A percentile compares a stretch with the other conserved stretches of the same genome.
These are phyloP conservation scores for Glandiceps talaboti DNA, from an alignment of 53 echinoderm and acorn worm genomes.

Conservation along the genomic window DNA sequence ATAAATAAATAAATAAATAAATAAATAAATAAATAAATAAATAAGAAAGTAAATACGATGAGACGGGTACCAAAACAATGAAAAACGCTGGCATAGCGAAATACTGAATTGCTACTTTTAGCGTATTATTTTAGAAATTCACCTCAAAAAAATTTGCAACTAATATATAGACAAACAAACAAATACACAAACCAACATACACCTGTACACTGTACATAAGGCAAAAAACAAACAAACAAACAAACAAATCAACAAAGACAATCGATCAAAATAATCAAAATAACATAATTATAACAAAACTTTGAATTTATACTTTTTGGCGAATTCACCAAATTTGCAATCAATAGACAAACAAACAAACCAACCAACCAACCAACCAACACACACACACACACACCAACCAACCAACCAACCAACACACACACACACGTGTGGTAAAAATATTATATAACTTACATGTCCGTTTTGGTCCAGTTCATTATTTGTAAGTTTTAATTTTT, in stretches of 20 bases:
- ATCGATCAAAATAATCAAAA: too few species aligned
- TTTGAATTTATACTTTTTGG: too few species aligned
- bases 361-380: not conserved
- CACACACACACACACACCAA: not conserved
- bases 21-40: too few species aligned
- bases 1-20: too few species aligned
- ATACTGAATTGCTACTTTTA: too few species aligned
- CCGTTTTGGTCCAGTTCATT: constrained; percentile 86
- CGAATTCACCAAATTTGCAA: too few species aligned
- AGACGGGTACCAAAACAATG: too few species aligned
- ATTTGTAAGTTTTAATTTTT: constrained; percentile 94
- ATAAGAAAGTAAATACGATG: too few species aligned
- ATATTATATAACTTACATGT: constrained; percentile 77
- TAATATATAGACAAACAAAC: not conserved
- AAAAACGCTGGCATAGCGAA: too few species aligned
- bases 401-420: not conserved
- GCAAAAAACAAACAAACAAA: not conserved
- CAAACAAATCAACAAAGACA: not conserved
- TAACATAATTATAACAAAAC: too few species aligned
- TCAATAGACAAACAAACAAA: not conserved
- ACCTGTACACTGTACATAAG: not conserved
- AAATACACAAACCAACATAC: not conserved
- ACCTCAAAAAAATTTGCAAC: too few species aligned
- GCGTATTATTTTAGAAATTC: too few species aligned
- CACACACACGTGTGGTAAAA: not conserved